Percentiles rank a stretch among this genome's conserved stretches.
Evolutionary conservation across 2,888 invertebrate species (phyloP).

Genomic region (Harpalus rufipes): DNA sequence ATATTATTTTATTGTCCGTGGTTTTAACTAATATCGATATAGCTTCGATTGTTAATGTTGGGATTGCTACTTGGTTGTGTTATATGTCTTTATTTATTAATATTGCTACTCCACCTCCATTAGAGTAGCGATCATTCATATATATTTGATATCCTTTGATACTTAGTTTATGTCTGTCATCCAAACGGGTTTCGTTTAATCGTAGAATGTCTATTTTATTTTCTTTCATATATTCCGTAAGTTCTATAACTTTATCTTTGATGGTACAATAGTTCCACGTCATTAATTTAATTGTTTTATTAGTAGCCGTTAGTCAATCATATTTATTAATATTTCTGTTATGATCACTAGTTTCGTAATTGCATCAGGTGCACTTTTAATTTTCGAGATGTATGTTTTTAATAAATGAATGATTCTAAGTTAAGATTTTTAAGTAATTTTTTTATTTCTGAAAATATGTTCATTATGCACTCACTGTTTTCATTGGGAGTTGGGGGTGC

Average conservation of each 20-base stretch:
- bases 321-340: no score
- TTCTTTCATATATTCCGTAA: no score
- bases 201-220: background rate
- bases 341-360: no score
- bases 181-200: background rate
- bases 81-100: background rate
- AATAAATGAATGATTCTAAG: background rate
- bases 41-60: background rate
- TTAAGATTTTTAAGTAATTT: background rate
- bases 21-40: no score
- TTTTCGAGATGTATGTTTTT: background rate
- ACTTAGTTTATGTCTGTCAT: background rate
- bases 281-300: background rate
- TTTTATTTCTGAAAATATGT: background rate
- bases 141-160: constrained; percentile 1
- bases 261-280: background rate
- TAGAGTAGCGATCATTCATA: no score
- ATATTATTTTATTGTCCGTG: no score
- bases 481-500: no score
- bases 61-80: background rate
- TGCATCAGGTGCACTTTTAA: no score
- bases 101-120: no score
- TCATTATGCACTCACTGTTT: background rate
- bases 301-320: no score
- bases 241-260: no score